Evolutionary conservation across 2,113 vertebrate genomes (phyloP), one percentile per base, ranked within the genome.

Genomic region (Sander vitreus): DNA sequence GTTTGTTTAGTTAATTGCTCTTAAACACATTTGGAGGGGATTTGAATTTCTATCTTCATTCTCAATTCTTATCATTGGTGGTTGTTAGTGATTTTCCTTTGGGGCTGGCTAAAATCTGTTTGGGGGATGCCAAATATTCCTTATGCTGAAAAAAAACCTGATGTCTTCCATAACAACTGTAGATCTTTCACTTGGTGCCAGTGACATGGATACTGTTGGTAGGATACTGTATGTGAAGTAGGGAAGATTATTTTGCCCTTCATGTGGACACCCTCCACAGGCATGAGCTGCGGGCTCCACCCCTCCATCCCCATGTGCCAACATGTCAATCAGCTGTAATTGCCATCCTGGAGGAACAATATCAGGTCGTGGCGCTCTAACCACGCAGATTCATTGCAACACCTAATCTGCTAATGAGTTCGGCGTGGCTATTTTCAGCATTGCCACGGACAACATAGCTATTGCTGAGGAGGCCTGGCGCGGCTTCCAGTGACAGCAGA

Each of bases 361-460:
- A 95, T 95, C 93, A 92, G 95, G 91, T 94, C 82, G 91, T 89
- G 76, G 84, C 95, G 95, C 87, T 94, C 92, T 88, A 90, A 96
- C 94, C 94, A 95, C 94, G 93, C 85, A 94, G 94, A 96, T 96
- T 96, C 95, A 96, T 95, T 94, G 95, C 96, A 95, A 95, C 93
- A 96, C 94, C 96, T 97, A 96, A 97, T 97, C 96, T 96, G 93
- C 95, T 97, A 97, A 98, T 96, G 96, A 97, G 96, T 96, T 96
- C 94, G 81, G 93, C 90, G 78, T 93, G 86, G 95, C 94, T 97
- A 95, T 96, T 97, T 96, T 94, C 94, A 95, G 93, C 91, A 60
- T 93, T 2, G n/a, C 92, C 92, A 85, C 83, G 85, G 92, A 92
- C 92, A 85, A 81, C 80, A 54, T 77, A 72, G 84, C 84, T 73